A percentile compares a stretch with the other conserved stretches of the same genome.
Evolutionary conservation across 2,113 vertebrate genomes (phyloP).

Genomic region (Ptilorrhoa leucosticta): DNA sequence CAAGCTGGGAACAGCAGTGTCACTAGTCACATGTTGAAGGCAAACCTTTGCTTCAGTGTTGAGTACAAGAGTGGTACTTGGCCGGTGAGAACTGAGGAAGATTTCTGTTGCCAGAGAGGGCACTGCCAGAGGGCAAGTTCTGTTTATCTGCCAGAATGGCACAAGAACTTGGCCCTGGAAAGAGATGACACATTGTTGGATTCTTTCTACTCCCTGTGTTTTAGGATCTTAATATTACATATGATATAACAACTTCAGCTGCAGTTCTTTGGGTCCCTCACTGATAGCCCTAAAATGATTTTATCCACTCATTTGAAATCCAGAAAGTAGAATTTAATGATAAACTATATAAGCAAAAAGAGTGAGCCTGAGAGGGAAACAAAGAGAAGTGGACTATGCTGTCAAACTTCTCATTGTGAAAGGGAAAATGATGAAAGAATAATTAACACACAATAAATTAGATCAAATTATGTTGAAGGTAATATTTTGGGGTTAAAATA

Average conservation of each 20-base stretch:
- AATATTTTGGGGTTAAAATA: neutral
- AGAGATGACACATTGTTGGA: neutral
- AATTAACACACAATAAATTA: neutral
- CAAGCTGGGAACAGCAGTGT: neutral
- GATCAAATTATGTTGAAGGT: neutral
- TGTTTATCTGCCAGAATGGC: neutral
- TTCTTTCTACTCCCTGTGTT: neutral
- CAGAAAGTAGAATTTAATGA: neutral
- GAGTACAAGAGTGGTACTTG: accelerated
- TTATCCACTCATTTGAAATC: neutral
- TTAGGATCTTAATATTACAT: neutral
- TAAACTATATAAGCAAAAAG: neutral
- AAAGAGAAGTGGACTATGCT: neutral
- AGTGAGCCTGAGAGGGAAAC: neutral
- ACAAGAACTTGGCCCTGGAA: neutral
- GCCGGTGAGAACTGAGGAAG: neutral
- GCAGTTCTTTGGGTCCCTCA: neutral
- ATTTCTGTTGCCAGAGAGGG: neutral
- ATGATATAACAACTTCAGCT: neutral
- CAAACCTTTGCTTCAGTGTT: neutral
- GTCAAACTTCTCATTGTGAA: neutral
- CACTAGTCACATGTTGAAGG: neutral
- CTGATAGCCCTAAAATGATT: neutral
- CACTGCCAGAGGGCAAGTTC: neutral
- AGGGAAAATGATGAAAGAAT: neutral